A percentile compares a stretch with the other conserved stretches of the same genome.
Evolutionary conservation across 2,797 vertebrate species (phyloP).

Genomic region (Pyrocephalus nanus): DNA sequence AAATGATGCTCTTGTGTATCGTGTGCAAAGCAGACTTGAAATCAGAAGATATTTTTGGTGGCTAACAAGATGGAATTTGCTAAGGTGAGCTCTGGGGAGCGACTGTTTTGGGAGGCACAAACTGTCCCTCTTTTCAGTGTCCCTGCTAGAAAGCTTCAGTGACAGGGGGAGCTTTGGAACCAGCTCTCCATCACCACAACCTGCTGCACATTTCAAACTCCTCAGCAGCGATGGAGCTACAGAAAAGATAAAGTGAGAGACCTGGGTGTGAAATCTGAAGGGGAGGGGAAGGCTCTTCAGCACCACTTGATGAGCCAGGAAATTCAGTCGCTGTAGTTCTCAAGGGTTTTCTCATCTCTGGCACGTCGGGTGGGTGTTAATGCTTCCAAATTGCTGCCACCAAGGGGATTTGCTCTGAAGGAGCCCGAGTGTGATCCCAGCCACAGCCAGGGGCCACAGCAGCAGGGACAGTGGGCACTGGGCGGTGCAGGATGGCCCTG

Average conservation of each 20-base stretch:
- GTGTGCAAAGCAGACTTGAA: neutral
- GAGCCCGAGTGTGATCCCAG: neutral
- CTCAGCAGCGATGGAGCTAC: neutral
- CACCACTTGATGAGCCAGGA: neutral
- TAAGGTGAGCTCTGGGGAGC: neutral
- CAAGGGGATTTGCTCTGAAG: neutral
- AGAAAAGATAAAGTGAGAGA: neutral
- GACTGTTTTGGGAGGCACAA: neutral
- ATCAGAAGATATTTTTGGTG: neutral
- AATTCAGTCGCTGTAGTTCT: neutral
- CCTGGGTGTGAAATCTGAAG: neutral
- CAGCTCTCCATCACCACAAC: neutral
- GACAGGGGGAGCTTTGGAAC: neutral
- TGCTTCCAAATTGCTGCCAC: neutral
- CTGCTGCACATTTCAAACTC: neutral
- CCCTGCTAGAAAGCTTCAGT: neutral
- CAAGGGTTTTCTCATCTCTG: neutral
- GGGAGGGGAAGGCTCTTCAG: neutral
- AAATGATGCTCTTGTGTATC: neutral
- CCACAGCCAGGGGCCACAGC: neutral
- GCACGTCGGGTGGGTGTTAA: neutral
- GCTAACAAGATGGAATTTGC: neutral
- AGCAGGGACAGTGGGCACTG: neutral
- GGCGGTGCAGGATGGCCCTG: neutral
- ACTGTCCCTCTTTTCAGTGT: neutral